phyloP scores from a whole-genome alignment of 2,888 invertebrate genomes.

The Siphonodentalium dalli region DNA sequence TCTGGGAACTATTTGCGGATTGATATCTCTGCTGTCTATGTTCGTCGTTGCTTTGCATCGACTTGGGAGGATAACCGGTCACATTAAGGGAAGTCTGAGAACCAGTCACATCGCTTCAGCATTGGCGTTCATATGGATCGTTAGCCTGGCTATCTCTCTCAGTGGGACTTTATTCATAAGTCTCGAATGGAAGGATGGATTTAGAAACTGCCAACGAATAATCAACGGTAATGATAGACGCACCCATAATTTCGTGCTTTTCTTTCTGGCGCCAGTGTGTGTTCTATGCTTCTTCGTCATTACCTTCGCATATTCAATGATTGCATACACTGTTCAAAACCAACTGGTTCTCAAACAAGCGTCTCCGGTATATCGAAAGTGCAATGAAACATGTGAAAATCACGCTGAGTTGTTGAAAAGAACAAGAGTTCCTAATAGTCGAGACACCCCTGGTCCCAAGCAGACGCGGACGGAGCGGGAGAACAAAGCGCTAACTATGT shows the following conservation, averaged over 20 bases:
- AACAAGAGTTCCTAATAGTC: slow-evolving; percentile 11
- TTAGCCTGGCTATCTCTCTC: slow-evolving; percentile 39
- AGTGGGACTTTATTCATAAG: slow-evolving; percentile 46
- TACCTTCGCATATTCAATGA: slow-evolving; percentile 37
- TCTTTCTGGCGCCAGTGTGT: slow-evolving; percentile 44
- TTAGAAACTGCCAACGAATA: slow-evolving; percentile 40
- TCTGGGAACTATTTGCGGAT: slow-evolving; percentile 40
- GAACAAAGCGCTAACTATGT: slow-evolving; percentile 47
- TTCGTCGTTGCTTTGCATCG: slow-evolving; percentile 48
- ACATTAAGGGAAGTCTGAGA: slow-evolving; percentile 35
- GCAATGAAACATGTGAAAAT: slow-evolving; percentile 1
- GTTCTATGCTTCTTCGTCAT: slow-evolving; percentile 40
- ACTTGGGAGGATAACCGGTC: slow-evolving; percentile 38
- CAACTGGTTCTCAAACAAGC: slow-evolving; percentile 22
- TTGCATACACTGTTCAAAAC: slow-evolving; percentile 38
- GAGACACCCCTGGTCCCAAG: slow-evolving; percentile 20
- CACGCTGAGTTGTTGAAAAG: slow-evolving; percentile 20
- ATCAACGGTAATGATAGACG: slow-evolving; percentile 35
- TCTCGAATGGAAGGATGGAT: slow-evolving; percentile 37
- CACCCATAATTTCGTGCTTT: slow-evolving; percentile 45
- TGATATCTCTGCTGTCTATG: slow-evolving; percentile 44
- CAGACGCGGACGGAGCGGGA: slow-evolving; percentile 40
- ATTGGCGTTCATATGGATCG: slow-evolving; percentile 38
- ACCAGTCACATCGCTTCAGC: slow-evolving; percentile 35
- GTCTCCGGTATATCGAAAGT: too few species aligned